These are phyloP conservation scores for Papilio aristodemus DNA, from an alignment of 1,140 invertebrate genomes.

Conservation along the genomic window DNA sequence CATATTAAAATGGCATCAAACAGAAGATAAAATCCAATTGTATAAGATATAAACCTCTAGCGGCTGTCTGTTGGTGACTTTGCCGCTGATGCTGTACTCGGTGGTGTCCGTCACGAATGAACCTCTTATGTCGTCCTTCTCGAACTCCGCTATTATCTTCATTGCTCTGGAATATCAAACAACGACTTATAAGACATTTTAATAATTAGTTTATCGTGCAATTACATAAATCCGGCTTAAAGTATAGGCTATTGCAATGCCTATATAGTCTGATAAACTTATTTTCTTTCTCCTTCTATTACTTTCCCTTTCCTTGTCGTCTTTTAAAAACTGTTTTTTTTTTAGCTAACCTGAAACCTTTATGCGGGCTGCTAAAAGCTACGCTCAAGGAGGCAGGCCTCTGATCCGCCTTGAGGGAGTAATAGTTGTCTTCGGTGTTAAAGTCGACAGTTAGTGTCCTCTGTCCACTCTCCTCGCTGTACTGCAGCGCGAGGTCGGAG, in stretches of 20 bases:
- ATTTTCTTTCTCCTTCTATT: too few species aligned
- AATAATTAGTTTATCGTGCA: too few species aligned
- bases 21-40: neutral
- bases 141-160: constrained; percentile 69
- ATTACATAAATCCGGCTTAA: too few species aligned
- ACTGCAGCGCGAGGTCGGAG: constrained; percentile 50
- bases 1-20: too few species aligned
- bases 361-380: constrained; percentile 61
- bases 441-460: constrained; percentile 56
- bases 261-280: too few species aligned
- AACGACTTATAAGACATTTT: constrained; percentile 27
- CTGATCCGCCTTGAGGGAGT: constrained; percentile 70
- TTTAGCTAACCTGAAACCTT: constrained; percentile 61
- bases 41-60: constrained; percentile 57
- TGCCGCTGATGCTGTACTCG: constrained; percentile 69
- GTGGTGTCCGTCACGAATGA: constrained; percentile 64
- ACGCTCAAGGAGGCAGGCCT: constrained; percentile 51
- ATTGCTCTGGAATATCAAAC: constrained; percentile 61
- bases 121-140: constrained; percentile 62
- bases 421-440: constrained; percentile 51
- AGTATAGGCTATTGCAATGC: too few species aligned
- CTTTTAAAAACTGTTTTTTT: neutral
- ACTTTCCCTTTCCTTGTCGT: too few species aligned
- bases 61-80: constrained; percentile 64
- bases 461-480: constrained; percentile 48